Conservation (phyloP, 2,113 vertebrate species). For the Pantherophis guttatus region DNA sequence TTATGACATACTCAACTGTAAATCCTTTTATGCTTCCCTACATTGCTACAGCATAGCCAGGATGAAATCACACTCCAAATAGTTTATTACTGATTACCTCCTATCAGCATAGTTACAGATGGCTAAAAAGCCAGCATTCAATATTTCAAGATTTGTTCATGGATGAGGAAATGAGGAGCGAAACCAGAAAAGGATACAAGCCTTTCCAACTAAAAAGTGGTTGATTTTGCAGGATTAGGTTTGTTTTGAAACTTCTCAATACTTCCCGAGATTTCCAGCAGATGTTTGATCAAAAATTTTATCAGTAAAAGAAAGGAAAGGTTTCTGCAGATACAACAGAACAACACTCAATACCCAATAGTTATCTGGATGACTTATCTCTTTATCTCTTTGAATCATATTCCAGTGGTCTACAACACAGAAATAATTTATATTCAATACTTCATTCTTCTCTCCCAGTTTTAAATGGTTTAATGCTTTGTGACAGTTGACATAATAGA, state of each 20-base stretch:
- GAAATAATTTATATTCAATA: background rate
- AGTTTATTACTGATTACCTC: background rate
- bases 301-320: background rate
- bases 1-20: background rate
- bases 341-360: background rate
- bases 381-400: background rate
- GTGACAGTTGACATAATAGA: background rate
- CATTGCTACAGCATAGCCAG: background rate
- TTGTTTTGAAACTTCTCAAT: background rate
- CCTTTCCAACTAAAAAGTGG: background rate
- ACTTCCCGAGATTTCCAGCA: background rate
- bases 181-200: background rate
- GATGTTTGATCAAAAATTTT: background rate
- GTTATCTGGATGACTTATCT: background rate
- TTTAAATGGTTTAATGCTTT: background rate
- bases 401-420: background rate
- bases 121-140: background rate
- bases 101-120: background rate
- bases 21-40: background rate
- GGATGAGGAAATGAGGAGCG: background rate
- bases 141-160: background rate
- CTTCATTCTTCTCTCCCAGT: background rate
- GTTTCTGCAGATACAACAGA: background rate
- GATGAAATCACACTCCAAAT: background rate
- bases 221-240: background rate